Evolutionary conservation across 2,888 invertebrate species (phyloP).

Genomic region (Caenorhabditis parvicauda): DNA sequence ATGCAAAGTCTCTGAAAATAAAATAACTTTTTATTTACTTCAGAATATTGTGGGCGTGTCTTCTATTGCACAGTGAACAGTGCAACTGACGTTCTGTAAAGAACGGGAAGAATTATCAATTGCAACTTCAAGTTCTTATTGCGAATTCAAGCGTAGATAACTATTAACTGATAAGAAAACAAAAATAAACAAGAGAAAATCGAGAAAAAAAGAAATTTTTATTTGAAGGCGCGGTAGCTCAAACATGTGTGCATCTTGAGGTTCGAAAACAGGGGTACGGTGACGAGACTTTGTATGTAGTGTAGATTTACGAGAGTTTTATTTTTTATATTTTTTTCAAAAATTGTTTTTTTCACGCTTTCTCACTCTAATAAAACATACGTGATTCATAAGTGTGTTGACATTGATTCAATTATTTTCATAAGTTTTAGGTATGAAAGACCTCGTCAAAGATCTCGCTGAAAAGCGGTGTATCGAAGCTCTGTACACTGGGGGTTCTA

Average conservation of each 20-base stretch:
- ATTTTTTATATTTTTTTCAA: neutral
- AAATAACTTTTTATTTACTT: neutral
- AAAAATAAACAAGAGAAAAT: too few species aligned
- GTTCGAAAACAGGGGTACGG: too few species aligned
- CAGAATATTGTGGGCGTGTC: constrained; percentile 3
- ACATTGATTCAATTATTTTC: too few species aligned
- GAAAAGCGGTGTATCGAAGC: constrained; percentile 28
- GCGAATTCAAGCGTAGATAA: too few species aligned
- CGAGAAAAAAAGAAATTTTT: too few species aligned
- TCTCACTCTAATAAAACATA: too few species aligned
- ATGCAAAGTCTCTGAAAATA: neutral
- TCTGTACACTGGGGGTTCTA: constrained; percentile 53
- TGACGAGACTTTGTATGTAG: too few species aligned
- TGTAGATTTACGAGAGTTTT: too few species aligned
- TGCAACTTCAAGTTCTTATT: neutral
- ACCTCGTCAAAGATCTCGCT: constrained; percentile 29
- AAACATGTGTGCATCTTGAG: too few species aligned
- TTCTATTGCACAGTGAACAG: neutral
- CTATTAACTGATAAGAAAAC: too few species aligned
- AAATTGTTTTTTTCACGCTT: constrained; percentile 3
- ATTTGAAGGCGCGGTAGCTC: too few species aligned
- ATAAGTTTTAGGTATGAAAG: constrained; percentile 23
- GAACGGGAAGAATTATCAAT: neutral
- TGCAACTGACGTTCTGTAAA: neutral
- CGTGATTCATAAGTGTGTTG: too few species aligned